Conservation (phyloP, 2,888 invertebrate genomes). For the Chorisops tibialis region DNA sequence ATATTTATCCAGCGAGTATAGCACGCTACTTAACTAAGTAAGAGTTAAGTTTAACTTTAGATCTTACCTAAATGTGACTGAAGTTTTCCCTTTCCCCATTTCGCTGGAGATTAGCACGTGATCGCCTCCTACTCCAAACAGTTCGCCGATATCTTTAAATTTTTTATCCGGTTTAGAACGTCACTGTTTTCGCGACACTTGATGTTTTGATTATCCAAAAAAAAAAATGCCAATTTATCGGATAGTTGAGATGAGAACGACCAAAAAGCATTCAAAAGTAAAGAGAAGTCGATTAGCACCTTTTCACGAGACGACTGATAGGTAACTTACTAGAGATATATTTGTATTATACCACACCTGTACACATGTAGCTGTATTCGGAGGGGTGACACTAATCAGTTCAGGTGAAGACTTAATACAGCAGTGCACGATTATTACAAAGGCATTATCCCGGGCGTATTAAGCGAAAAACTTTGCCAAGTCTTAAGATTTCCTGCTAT, state of each 20-base stretch:
- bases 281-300: conserved; percentile 14
- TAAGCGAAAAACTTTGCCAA: too few species aligned
- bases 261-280: conserved; percentile 4
- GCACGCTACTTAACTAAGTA: background rate
- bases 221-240: too few species aligned
- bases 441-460: too few species aligned
- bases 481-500: too few species aligned
- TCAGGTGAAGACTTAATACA: too few species aligned
- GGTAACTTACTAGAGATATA: too few species aligned
- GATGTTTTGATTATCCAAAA: too few species aligned
- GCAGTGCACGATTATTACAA: too few species aligned
- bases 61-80: conserved; percentile 20
- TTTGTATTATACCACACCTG: background rate
- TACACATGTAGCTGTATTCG: background rate
- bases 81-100: conserved; percentile 17
- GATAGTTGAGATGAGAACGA: too few species aligned
- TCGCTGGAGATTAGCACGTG: background rate
- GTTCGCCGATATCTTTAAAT: background rate
- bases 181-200: background rate
- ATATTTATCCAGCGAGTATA: too few species aligned
- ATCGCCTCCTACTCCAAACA: conserved; percentile 10
- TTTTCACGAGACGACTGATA: background rate
- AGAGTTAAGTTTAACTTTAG: background rate
- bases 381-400: too few species aligned
- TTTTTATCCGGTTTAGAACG: background rate